phyloP scores from a whole-genome alignment of 2,888 invertebrate species.

The Gastracanthus pulcherrimus region DNA sequence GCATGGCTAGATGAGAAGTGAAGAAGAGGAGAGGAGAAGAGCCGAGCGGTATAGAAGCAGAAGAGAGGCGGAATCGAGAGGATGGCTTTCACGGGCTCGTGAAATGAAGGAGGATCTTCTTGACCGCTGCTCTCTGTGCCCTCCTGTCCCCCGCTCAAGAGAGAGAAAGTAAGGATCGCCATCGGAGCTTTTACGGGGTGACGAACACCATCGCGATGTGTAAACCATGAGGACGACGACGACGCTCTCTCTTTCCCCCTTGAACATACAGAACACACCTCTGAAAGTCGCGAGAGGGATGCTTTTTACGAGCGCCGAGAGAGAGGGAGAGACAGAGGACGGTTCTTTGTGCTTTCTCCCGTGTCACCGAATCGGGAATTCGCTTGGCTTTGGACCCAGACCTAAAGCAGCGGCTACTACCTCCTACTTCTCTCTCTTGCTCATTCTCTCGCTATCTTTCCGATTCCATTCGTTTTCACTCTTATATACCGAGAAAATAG shows the following conservation, averaged over 20 bases:
- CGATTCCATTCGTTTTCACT: conserved; percentile 26
- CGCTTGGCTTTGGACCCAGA: conserved; percentile 8
- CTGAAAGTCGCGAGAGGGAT: conserved; percentile 53
- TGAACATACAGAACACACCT: not conserved
- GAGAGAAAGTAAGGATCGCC: conserved; percentile 62
- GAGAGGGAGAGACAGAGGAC: not conserved
- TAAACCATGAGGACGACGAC: conserved; percentile 74
- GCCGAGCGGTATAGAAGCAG: too few relatives aligned
- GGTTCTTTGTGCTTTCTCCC: conserved; percentile 70
- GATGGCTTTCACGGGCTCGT: conserved; percentile 61
- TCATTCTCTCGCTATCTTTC: not conserved
- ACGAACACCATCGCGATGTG: conserved; percentile 70
- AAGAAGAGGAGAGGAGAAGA: not conserved
- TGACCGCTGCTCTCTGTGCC: conserved; percentile 62
- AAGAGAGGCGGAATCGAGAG: conserved; percentile 45
- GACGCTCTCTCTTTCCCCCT: conserved; percentile 15
- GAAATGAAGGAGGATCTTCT: conserved; percentile 66
- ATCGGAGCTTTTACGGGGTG: conserved; percentile 69
- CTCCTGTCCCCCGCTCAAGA: not conserved
- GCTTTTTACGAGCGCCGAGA: conserved; percentile 32
- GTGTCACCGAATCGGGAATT: conserved; percentile 45
- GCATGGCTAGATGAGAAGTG: not conserved
- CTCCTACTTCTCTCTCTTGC: too few relatives aligned
- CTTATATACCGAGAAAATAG: not conserved
- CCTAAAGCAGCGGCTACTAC: too few relatives aligned